Evolutionary conservation across 2,888 invertebrate genomes (phyloP), one percentile per base, ranked within the genome.

Genomic region (Timandra comae): DNA sequence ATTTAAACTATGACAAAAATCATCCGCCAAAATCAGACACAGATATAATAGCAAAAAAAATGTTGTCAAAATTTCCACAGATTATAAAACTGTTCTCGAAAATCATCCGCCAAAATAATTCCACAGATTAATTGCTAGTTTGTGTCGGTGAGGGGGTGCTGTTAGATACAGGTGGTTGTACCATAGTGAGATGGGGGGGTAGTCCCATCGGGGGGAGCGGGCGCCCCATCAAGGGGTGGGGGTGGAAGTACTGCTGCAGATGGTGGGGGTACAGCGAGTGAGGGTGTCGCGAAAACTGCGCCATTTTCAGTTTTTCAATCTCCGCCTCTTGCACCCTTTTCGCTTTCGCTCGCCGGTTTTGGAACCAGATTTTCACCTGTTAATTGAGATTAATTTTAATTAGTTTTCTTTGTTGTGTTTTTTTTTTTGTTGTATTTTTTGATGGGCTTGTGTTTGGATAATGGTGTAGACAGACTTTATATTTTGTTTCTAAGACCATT

Each of bases 261-360:
- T 88, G 89, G 53, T 89, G 89, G 44, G 89, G 88, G 53, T 89
- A 86, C 53, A 81, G 63, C 49, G 87, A 85, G 68, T 89, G 89
- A 45, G 87, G 88, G 62, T 89, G 89, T 29, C 89, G 87, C 29
- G 88, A 79, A 51, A 90, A 84, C 53, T 89, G 89, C 62, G 86
- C 87, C 93, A 94, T 93, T 84, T 98, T 94, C 65, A 98, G 88
- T 82, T 98, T 98, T 81, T 99, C 98, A 38, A 98, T 90, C 87
- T 98, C 98, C 39, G 98, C 98, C 79, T 99, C 99, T 77, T 98
- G 98, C 11, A 99, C 90, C 12, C 98, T 91, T 87, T 98, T 98
- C 68, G 96, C 96, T 82, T 98, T 99, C 48, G 98, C 98, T 27
- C 95, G 89, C n/a, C 96, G 89, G 71, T 96, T 96, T 88, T 96